Conservation (phyloP, 2,797 vertebrate genomes). For the Sebastes taczanowskii region DNA sequence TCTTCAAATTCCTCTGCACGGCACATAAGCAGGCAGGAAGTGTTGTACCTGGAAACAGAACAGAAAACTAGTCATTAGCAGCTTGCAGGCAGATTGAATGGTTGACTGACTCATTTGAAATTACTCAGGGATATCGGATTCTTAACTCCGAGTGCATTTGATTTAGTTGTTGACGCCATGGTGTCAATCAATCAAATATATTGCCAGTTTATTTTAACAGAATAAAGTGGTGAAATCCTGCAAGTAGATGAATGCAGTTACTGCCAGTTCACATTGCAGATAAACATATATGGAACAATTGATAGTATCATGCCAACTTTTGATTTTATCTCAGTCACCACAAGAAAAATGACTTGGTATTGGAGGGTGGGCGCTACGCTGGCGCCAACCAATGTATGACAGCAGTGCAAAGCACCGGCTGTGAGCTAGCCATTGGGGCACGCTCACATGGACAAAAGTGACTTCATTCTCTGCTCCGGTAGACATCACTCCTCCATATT, state of each 20-base stretch:
- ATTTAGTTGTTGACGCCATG: constrained; percentile 18
- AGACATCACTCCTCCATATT: background rate
- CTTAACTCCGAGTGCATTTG: background rate
- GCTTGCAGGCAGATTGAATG: background rate
- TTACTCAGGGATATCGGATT: constrained; percentile 5
- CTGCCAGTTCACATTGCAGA: background rate
- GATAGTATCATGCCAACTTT: background rate
- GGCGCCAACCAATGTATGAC: too few relatives aligned
- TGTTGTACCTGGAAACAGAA: constrained; percentile 46
- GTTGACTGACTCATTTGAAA: constrained; percentile 10
- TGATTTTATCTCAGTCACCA: background rate
- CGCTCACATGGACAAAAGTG: too few relatives aligned
- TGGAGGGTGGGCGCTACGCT: too few relatives aligned
- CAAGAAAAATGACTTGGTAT: background rate
- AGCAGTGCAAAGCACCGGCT: too few relatives aligned
- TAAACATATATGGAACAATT: background rate
- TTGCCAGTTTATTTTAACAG: constrained; percentile 7
- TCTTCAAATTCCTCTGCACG: constrained; percentile 45
- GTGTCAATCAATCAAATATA: background rate
- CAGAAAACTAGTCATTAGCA: constrained; percentile 44
- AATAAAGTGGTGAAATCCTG: background rate
- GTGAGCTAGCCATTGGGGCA: too few relatives aligned
- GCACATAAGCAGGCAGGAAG: constrained; percentile 35
- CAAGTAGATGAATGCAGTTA: background rate
- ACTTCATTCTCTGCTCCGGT: too few relatives aligned